Evolutionary conservation across 2,888 invertebrate genomes (phyloP).

Genomic region (Phania funesta): DNA sequence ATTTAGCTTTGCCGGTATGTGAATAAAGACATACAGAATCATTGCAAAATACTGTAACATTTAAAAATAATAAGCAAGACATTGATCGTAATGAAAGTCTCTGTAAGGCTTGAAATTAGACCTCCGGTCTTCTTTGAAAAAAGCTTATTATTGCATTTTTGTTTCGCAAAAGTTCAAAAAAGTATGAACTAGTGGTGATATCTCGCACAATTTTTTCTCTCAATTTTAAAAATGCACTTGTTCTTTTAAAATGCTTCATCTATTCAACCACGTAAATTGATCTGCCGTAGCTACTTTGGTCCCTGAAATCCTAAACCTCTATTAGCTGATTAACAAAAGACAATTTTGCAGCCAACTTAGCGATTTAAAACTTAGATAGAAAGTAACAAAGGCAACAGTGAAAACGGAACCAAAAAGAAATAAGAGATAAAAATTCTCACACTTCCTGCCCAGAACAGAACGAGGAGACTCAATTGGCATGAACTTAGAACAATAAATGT

Average conservation of each 20-base stretch:
- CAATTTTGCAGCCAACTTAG: constrained; percentile 18
- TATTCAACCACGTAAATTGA: constrained; percentile 20
- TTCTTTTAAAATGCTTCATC: not conserved
- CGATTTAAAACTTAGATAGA: constrained; percentile 37
- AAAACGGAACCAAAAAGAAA: constrained; percentile 59
- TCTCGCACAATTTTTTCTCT: not conserved
- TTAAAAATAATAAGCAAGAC: too few relatives aligned
- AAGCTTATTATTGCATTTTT: too few relatives aligned
- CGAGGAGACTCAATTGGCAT: constrained; percentile 15
- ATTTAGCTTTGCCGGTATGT: too few relatives aligned
- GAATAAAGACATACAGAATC: too few relatives aligned
- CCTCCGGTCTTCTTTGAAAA: too few relatives aligned
- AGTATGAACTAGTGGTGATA: too few relatives aligned
- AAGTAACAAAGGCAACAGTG: not conserved
- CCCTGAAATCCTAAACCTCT: constrained; percentile 48
- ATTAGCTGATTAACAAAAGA: constrained; percentile 63
- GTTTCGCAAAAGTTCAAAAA: too few relatives aligned
- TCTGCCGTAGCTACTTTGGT: constrained; percentile 28
- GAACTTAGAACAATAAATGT: constrained; percentile 25
- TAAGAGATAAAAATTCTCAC: constrained; percentile 60
- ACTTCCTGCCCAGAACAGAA: constrained; percentile 55
- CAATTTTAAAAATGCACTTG: constrained; percentile 44
- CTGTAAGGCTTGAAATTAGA: too few relatives aligned
- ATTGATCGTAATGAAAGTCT: too few relatives aligned
- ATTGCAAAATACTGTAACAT: too few relatives aligned